Conservation (phyloP, 2,113 vertebrate species). For the Hemiscyllium ocellatum region DNA sequence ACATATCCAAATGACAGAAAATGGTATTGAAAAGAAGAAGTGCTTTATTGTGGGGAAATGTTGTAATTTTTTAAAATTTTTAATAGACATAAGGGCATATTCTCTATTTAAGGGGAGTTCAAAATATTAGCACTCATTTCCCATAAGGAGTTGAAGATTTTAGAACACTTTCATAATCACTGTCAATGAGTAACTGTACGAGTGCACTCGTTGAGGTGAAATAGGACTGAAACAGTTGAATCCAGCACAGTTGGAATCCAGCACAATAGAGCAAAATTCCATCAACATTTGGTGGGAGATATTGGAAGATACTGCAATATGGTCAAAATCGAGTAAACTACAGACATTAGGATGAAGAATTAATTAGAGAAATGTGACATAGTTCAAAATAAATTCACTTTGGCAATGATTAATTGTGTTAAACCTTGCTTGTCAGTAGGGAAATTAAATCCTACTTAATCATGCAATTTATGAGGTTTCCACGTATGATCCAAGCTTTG, state of each 20-base stretch:
- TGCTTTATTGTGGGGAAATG: neutral
- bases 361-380: neutral
- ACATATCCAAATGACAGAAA: neutral
- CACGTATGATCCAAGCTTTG: neutral
- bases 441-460: neutral
- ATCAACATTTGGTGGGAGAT: neutral
- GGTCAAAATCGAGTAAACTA: neutral
- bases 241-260: neutral
- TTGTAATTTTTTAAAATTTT: neutral
- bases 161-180: neutral
- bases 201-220: neutral
- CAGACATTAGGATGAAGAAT: neutral
- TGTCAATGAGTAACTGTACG: neutral
- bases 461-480: neutral
- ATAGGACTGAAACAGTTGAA: neutral
- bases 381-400: neutral
- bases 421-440: neutral
- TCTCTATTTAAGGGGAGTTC: neutral
- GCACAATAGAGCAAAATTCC: neutral
- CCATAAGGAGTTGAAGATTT: neutral
- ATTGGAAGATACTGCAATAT: neutral
- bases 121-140: neutral
- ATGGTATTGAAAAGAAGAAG: neutral
- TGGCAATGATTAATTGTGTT: neutral
- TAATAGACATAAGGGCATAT: neutral